Base-by-base conservation (phyloP, 1,140 invertebrate genomes). In the Aphaenogaster ashmeadi region DNA sequence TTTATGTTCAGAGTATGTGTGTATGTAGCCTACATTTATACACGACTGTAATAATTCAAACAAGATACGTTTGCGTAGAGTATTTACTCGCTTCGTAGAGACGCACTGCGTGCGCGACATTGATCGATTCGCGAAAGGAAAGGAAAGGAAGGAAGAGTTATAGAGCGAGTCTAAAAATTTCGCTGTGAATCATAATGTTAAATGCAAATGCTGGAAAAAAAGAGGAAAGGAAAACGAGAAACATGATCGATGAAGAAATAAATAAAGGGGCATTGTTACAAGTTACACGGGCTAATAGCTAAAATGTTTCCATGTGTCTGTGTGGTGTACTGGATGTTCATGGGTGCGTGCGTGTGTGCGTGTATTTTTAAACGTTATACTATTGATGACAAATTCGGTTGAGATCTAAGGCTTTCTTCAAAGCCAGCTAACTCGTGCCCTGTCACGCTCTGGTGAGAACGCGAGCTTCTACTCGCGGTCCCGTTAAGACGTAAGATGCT, bases 261-360 rank as follows among this genome's bases (percentile, higher is more conserved):
- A 92, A 94, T 93, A 93, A 94, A 94, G 92, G 91, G 92, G 92
- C 92, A 93, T 94, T 94, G 93, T 93, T 94, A 93, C 80, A 94
- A 93, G 93, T 93, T 93, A 93, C 79, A 87, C 69, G 69, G 71
- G 90, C 91, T 93, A 89, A 84, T 91, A 92, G 88, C 87, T 91
- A 88, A 92, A 69, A 90, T 91, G 87, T 93, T 86, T 88, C 84
- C 89, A 92, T 87, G 87, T 88, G 80, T 91, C 67, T 89, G 86
- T 80, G 81, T 86, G 86, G 88, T 91, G 79, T 91, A 86, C 38
- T 79, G 79, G 36, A 67, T 91, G 90, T 77, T 62, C 87, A 72
- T 91, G 84, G 66, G 74, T 62, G 41, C 64, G 54, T 80, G 75
- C 9, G 36, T 67, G 66, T 56, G 77, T 86, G 54, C 2, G 66